phyloP scores from a whole-genome alignment of 1,140 invertebrate genomes.

The Pemphigus obesinymphae region DNA sequence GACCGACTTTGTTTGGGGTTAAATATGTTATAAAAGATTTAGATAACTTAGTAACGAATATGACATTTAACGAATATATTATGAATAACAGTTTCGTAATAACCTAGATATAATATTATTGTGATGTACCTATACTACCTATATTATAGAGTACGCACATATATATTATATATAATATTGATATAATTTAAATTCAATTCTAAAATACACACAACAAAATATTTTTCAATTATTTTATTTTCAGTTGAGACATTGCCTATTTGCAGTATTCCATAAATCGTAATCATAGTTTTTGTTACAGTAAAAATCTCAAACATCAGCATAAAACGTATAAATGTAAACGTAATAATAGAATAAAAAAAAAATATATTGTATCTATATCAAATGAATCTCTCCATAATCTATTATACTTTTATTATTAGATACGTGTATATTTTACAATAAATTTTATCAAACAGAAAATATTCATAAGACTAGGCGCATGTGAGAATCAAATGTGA shows the following conservation, averaged over 20 bases:
- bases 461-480: background rate
- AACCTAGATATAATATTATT: background rate
- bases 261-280: no score
- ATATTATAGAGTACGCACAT: no score
- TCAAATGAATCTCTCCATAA: background rate
- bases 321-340: background rate
- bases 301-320: background rate
- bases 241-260: no score
- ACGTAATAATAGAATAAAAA: background rate
- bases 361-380: background rate
- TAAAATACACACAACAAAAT: no score
- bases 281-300: background rate
- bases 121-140: background rate
- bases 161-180: no score
- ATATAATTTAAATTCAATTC: no score
- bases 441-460: background rate
- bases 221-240: no score
- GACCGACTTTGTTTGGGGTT: background rate
- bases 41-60: constrained; percentile 2
- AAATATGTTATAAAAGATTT: constrained; percentile 10
- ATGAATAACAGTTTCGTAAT: background rate
- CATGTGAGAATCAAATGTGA: background rate
- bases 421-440: background rate
- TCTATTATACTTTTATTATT: background rate
- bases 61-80: background rate